Evolutionary conservation across 2,888 invertebrate genomes (phyloP).

Genomic region (Orthonychiurus folsomi): DNA sequence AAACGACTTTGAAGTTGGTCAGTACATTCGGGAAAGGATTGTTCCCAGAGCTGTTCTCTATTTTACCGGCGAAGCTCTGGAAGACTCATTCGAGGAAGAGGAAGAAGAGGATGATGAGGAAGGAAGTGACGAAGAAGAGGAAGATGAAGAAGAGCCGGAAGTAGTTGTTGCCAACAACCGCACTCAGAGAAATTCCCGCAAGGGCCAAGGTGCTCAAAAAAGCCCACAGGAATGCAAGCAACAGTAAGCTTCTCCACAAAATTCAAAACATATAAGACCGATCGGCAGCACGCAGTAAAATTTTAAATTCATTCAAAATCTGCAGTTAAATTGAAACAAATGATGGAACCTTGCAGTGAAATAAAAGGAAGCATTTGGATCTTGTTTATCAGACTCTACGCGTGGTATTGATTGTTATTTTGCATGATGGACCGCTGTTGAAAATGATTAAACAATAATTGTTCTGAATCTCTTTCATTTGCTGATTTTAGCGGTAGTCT

Average conservation of each 20-base stretch:
- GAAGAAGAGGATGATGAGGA: constrained; percentile 37
- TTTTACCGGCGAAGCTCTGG: constrained; percentile 64
- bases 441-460: no score
- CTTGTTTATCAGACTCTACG: background rate
- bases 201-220: background rate
- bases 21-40: constrained; percentile 91
- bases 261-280: no score
- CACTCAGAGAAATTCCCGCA: background rate
- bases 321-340: background rate
- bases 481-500: no score
- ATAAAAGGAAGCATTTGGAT: constrained; percentile 1
- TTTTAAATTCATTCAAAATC: background rate
- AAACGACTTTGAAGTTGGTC: constrained; percentile 96
- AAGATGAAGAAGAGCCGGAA: constrained; percentile 15
- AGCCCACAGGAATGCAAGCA: background rate
- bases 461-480: no score
- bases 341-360: background rate
- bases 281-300: no score
- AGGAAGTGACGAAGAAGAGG: constrained; percentile 28
- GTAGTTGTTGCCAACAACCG: background rate
- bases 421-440: no score
- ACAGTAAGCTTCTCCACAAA: background rate
- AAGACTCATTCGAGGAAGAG: constrained; percentile 32
- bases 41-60: constrained; percentile 95
- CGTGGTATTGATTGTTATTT: background rate